phyloP scores from a whole-genome alignment of 53 echinoderm and acorn worm species.

The Holothuria scabra region DNA sequence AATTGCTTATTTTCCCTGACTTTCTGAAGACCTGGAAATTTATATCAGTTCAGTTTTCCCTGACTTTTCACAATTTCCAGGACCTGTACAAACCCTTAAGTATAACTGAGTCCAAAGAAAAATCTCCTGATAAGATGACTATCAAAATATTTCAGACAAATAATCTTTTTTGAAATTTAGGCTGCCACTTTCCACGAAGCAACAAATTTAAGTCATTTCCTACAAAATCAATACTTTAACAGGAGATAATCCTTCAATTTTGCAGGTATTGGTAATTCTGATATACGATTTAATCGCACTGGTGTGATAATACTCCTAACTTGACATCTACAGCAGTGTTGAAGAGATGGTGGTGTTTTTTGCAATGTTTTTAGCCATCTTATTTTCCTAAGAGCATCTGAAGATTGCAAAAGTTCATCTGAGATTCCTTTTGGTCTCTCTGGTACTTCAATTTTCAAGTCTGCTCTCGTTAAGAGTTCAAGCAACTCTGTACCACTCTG shows the following conservation, averaged over 20 bases:
- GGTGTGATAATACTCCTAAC: constrained; percentile 59
- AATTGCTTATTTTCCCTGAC: too few species aligned
- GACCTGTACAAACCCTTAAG: too few species aligned
- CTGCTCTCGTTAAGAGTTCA: constrained; percentile 61
- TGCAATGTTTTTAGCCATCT: constrained; percentile 66
- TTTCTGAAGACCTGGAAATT: too few species aligned
- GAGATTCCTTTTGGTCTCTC: constrained; percentile 42
- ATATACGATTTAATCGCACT: constrained; percentile 60
- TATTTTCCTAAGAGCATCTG: constrained; percentile 44
- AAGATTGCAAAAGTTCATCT: constrained; percentile 28
- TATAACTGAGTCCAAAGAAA: too few species aligned
- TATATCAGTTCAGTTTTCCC: too few species aligned
- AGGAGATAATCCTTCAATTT: constrained; percentile 76
- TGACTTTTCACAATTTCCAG: too few species aligned
- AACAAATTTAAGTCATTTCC: too few species aligned
- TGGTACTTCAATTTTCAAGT: constrained; percentile 57
- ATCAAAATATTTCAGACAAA: too few species aligned
- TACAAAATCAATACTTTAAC: constrained; percentile 59
- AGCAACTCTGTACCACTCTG: constrained; percentile 61
- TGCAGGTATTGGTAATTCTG: constrained; percentile 65
- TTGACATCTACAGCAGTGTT: constrained; percentile 64
- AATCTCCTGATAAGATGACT: too few species aligned
- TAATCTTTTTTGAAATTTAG: too few species aligned
- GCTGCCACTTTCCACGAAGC: too few species aligned
- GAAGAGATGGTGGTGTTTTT: constrained; percentile 62